Base-by-base conservation (phyloP, 2,797 vertebrate species). In the Toxotes lorentzi region DNA sequence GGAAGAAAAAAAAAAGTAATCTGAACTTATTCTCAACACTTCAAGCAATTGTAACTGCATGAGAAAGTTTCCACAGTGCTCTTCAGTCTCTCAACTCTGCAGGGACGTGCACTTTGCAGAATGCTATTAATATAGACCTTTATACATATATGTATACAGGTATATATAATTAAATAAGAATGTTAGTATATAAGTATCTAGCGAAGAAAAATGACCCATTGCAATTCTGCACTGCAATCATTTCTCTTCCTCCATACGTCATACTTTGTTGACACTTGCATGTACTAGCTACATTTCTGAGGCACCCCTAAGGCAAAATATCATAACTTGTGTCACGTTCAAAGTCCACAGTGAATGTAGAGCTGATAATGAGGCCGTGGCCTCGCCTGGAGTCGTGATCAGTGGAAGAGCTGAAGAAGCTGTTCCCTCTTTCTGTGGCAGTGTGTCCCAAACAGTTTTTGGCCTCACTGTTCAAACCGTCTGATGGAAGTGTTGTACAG, bases 251-350 rank as follows among this genome's bases (percentile, higher is more conserved):
- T 47, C 30, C 74, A 82, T 78, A 62, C 38, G 82, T 88, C 73
- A 67, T 21, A 56, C 59, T 78, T 63, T 32, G 19, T 54, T 79
- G 72, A 88, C 79, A 81, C 35, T 16, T 48, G 38, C 10, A 73
- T 69, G 73, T 66, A 53, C 73, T 30, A 21, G 40, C 73, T 81
- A 76, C 61, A 70, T 50, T 50, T 78, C 4, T 58, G 7, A 67
- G 72, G 32, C n/a, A 35, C 38, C 66, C 76, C 9, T 40, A 56
- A 85, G 76, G 86, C 78, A 72, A 69, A 58, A 76, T 9, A 59
- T 57, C 62, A 58, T 78, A 62, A 77, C n/a, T 40, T 62, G 35
- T 62, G 59, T 78, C 68, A 70, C 1, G 16, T 48, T 85, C 17
- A 57, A 78, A 60, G 53, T 78, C 74, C 53, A 48, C 41, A 65